phyloP scores from a whole-genome alignment of 1,140 invertebrate genomes.

The Riptortus pedestris region DNA sequence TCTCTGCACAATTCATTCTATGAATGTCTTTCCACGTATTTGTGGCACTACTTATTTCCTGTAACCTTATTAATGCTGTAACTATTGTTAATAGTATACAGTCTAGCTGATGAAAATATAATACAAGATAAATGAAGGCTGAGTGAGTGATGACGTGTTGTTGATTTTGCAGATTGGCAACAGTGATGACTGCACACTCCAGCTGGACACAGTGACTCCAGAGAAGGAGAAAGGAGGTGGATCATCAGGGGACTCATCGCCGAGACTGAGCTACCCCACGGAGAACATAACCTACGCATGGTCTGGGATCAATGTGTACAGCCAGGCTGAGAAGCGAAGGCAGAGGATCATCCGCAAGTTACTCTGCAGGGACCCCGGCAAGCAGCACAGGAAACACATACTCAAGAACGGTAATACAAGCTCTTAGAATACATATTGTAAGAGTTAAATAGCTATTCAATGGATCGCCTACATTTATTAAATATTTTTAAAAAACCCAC shows the following conservation, averaged over 20 bases:
- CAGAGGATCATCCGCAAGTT: constrained; percentile 17
- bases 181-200: background rate
- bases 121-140: no score
- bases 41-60: no score
- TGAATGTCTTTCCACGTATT: no score
- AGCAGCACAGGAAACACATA: constrained; percentile 47
- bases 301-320: constrained; percentile 57
- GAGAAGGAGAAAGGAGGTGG: background rate
- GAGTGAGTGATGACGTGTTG: no score
- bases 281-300: constrained; percentile 51
- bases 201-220: background rate
- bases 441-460: constrained; percentile 15
- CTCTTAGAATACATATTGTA: background rate
- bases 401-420: constrained; percentile 49
- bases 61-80: no score
- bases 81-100: no score
- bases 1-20: no score
- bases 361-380: constrained; percentile 11
- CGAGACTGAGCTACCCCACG: constrained; percentile 31
- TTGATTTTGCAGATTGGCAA: background rate
- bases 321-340: constrained; percentile 34
- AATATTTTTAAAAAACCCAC: background rate
- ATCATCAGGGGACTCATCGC: background rate
- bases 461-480: constrained; percentile 34
- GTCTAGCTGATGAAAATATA: no score